Evolutionary conservation across 1,140 invertebrate species (phyloP).

Genomic region (Conus ventricosus): DNA sequence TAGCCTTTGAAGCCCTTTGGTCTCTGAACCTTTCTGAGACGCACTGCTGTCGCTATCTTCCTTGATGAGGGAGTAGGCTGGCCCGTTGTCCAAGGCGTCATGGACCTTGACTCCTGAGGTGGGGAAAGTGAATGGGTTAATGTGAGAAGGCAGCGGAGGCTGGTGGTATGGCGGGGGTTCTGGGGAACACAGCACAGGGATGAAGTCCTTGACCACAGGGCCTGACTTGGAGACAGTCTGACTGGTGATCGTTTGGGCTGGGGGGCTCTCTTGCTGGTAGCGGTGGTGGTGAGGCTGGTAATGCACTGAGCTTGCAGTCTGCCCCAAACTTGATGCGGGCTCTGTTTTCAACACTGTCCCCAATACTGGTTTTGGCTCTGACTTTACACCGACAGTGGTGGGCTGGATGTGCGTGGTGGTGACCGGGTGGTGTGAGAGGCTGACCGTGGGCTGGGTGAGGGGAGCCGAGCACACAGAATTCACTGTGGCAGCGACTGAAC

Average conservation of each 20-base stretch:
- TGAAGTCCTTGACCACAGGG: conserved; percentile 27
- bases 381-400: neutral
- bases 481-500: neutral
- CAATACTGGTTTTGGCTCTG: neutral
- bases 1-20: neutral
- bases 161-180: conserved; percentile 30
- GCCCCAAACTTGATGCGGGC: neutral
- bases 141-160: conserved; percentile 1
- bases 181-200: conserved; percentile 20
- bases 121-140: conserved; percentile 31
- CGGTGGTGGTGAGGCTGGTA: conserved; percentile 30
- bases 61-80: neutral
- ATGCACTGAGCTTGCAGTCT: neutral
- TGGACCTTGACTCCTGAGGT: conserved; percentile 12
- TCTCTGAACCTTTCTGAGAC: neutral
- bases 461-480: neutral
- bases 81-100: neutral
- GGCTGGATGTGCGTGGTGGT: conserved; percentile 12
- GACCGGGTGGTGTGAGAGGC: neutral
- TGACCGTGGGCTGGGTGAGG: neutral
- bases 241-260: conserved; percentile 30
- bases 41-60: neutral
- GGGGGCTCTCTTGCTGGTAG: neutral
- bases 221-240: conserved; percentile 10
- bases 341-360: neutral